phyloP scores from a whole-genome alignment of 2,113 vertebrate genomes.

The Ondatra zibethicus region DNA sequence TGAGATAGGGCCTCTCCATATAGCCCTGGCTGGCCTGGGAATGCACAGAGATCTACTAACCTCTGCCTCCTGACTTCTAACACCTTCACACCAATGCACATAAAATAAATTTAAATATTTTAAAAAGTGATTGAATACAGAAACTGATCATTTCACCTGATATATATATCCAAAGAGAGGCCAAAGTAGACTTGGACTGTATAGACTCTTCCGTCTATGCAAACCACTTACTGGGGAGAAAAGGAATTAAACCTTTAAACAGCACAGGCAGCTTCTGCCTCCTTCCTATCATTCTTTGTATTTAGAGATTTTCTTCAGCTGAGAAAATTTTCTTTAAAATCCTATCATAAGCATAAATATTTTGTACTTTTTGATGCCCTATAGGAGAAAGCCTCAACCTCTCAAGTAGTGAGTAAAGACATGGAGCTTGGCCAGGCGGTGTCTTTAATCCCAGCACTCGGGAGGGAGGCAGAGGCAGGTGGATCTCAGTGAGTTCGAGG shows the following conservation, averaged over 20 bases:
- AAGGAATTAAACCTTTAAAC: background rate
- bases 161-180: background rate
- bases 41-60: background rate
- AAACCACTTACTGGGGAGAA: background rate
- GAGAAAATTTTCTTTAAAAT: conserved; percentile 22
- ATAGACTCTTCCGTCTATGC: background rate
- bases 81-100: too few species aligned
- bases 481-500: too few species aligned
- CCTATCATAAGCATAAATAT: background rate
- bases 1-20: background rate
- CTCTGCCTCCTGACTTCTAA: background rate
- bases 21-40: background rate
- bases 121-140: background rate
- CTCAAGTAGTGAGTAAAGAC: background rate
- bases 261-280: background rate
- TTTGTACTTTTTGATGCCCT: background rate
- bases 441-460: too few species aligned
- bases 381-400: background rate
- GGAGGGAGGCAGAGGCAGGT: too few species aligned
- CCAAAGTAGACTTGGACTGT: background rate
- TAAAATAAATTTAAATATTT: too few species aligned
- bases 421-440: background rate
- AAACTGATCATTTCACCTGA: background rate
- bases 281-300: background rate
- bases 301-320: background rate